Evolutionary conservation across 2,113 vertebrate genomes (phyloP).

Genomic region (Aegypius monachus): DNA sequence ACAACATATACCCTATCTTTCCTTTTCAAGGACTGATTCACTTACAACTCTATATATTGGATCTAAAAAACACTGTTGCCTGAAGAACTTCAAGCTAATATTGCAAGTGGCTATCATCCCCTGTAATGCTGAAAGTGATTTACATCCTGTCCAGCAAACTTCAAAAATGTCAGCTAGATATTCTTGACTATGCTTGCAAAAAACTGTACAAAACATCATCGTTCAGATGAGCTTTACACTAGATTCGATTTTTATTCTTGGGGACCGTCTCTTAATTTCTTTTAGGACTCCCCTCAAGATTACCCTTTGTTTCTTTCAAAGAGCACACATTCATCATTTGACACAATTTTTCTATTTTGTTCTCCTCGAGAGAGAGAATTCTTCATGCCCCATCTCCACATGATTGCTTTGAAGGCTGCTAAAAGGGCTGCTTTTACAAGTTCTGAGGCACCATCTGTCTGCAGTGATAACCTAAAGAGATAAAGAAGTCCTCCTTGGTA

Average conservation of each 20-base stretch:
- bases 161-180: neutral
- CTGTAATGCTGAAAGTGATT: neutral
- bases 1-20: neutral
- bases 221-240: neutral
- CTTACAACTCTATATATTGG: neutral
- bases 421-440: neutral
- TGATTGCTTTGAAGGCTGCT: neutral
- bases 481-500: neutral
- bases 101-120: neutral
- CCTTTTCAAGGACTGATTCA: constrained; percentile 20
- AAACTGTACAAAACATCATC: neutral
- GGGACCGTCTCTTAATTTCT: neutral
- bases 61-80: neutral
- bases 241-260: neutral
- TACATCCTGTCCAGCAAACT: neutral
- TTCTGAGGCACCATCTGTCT: neutral
- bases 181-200: neutral
- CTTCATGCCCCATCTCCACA: neutral
- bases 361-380: neutral
- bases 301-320: neutral
- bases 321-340: neutral
- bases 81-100: neutral
- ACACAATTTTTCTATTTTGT: neutral
- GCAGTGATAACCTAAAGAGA: neutral
- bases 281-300: neutral